Conservation (phyloP, 2,797 vertebrate species). For the Macropodus opercularis region DNA sequence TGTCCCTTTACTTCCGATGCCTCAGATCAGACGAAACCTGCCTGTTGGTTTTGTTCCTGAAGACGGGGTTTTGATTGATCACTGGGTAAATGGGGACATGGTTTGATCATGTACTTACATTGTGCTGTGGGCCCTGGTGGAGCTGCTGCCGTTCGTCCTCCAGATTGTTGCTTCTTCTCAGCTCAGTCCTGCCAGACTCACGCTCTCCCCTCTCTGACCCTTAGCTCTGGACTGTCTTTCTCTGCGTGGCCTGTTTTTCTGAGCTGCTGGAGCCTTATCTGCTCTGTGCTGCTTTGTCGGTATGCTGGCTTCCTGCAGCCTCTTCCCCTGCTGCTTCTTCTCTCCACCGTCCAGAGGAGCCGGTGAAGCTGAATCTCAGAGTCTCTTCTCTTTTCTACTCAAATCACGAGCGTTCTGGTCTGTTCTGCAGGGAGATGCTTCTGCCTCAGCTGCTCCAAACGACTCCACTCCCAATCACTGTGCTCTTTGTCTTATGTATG, state of each 20-base stretch:
- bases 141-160: slow-evolving; percentile 64
- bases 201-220: slow-evolving; percentile 3
- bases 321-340: slow-evolving; percentile 42
- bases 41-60: neutral
- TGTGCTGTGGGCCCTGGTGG: slow-evolving; percentile 54
- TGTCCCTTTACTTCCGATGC: neutral
- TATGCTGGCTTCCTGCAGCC: slow-evolving; percentile 53
- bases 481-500: slow-evolving; percentile 60
- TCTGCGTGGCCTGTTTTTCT: slow-evolving; percentile 5
- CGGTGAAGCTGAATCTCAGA: slow-evolving; percentile 30
- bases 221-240: slow-evolving; percentile 3
- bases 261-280: slow-evolving; percentile 53
- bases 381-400: slow-evolving; percentile 24
- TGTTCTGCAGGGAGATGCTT: neutral
- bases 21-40: neutral
- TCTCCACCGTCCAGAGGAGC: slow-evolving; percentile 33
- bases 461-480: slow-evolving; percentile 2
- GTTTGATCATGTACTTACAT: slow-evolving; percentile 66
- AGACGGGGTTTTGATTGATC: too few relatives aligned
- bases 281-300: slow-evolving; percentile 38
- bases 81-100: neutral
- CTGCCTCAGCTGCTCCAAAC: slow-evolving; percentile 2
- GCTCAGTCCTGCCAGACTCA: neutral
- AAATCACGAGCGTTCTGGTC: neutral
- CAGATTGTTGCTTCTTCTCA: slow-evolving; percentile 46